Conservation (phyloP, 1,140 invertebrate genomes). For the Amphibalanus amphitrite region DNA sequence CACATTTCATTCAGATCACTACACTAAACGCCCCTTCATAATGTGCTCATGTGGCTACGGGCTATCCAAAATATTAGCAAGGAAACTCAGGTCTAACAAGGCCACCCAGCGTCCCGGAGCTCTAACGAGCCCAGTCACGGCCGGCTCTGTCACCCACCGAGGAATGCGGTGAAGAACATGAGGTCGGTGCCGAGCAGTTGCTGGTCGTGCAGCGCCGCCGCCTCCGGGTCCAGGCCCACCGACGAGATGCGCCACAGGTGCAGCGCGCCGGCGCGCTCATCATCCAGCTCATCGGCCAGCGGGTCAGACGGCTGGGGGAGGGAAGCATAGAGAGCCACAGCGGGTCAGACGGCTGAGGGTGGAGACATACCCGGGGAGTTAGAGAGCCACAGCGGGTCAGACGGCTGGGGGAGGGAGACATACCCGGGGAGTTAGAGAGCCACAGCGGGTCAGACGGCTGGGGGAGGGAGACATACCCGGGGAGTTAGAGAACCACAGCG, state of each 20-base stretch:
- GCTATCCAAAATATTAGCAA: too few species aligned
- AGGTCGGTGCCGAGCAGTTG: conserved; percentile 61
- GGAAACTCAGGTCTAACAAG: too few species aligned
- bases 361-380: background rate
- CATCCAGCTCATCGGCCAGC: background rate
- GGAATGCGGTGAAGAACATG: conserved; percentile 71
- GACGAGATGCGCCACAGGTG: conserved; percentile 29
- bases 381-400: too few species aligned
- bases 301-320: background rate
- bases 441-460: too few species aligned
- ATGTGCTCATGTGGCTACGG: conserved; percentile 8
- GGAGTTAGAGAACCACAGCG: too few species aligned
- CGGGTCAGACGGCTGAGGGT: background rate
- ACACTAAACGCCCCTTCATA: background rate
- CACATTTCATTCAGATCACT: background rate
- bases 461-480: too few species aligned
- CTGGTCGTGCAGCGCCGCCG: conserved; percentile 51
- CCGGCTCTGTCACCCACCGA: too few species aligned
- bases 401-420: too few species aligned
- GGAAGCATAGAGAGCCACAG: background rate
- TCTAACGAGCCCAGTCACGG: too few species aligned
- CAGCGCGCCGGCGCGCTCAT: conserved; percentile 10
- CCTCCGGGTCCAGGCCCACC: conserved; percentile 48
- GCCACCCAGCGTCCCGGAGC: too few species aligned
- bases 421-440: background rate